These are phyloP conservation scores for Gobiocypris rarus DNA, from an alignment of 2,113 vertebrate species.

Conservation along the genomic window DNA sequence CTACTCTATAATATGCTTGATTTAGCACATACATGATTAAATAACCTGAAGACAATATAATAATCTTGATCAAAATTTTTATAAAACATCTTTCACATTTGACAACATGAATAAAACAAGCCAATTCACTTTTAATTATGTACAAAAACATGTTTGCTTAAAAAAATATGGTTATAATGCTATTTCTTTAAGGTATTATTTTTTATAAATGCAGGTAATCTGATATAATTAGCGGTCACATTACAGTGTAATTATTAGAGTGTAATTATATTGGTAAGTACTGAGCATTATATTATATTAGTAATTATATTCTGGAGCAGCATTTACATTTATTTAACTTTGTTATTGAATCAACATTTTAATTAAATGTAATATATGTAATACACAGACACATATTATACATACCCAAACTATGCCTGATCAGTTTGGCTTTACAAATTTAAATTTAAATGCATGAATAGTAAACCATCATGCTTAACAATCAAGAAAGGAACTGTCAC, in stretches of 20 bases:
- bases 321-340: neutral
- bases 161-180: neutral
- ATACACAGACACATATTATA: neutral
- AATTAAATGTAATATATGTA: constrained; percentile 7
- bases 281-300: neutral
- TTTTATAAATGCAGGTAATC: neutral
- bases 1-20: neutral
- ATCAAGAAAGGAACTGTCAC: constrained; percentile 27
- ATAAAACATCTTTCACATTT: neutral
- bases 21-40: neutral
- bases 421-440: neutral
- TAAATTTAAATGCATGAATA: neutral
- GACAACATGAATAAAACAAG: neutral
- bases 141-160: neutral
- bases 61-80: neutral
- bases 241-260: neutral
- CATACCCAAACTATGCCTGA: neutral
- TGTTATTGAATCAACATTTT: neutral
- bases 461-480: neutral
- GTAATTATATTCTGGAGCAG: neutral
- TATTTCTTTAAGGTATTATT: neutral
- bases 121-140: neutral
- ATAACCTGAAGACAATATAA: neutral
- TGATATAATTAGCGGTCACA: neutral
- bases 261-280: neutral